Evolutionary conservation across 2,888 invertebrate genomes (phyloP), one percentile per base, ranked within the genome.

Genomic region (Hyposoter didymator): DNA sequence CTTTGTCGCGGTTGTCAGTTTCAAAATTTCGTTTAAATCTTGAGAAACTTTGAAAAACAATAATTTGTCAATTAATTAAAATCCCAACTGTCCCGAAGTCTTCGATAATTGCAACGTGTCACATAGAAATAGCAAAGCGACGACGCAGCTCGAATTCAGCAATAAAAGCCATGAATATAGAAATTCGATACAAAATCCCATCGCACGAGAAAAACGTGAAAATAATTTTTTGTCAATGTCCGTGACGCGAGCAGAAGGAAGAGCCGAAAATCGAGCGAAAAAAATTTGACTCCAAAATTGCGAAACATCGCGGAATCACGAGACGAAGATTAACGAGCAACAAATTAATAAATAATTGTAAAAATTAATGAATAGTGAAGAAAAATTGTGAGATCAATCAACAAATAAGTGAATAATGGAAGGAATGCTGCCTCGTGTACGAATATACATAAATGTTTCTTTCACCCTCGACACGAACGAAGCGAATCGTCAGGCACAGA

Each of bases 391-490:
- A 55, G 19, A 43, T 2, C 12, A 45, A 73, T 59, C 17, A 69
- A 32, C 3, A 28, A 59, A 43, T 55, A 28, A 22, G 6, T 32
- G 17, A 43, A 69, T 49, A 52, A 28, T 52, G n/a, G 5, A 66
- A 62, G 35, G 45, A 66, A 19, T 52, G 67, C 47, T 19, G 32
- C 2, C 12, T 49, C 0, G 62, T 39, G 19, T 22, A 17, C 5
- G 47, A 45, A 67, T 43, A 67, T 14, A 17, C 12, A 47, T 35
- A 52, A 35, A 66, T 1, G 22, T 76, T 67, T 78, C 64, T 80
- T 75, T 85, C 82, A 72, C 47, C 70, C 72, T 82, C 82, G 82
- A 49, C 59, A 82, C 70, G 59, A 85, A 32, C 81, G 81, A 69
- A 82, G 79, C 79, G 75, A 85, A 76, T 66, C 72, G 85, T 2